Evolutionary conservation across 2,888 invertebrate species (phyloP).

Genomic region (Coecobrya sp.): DNA sequence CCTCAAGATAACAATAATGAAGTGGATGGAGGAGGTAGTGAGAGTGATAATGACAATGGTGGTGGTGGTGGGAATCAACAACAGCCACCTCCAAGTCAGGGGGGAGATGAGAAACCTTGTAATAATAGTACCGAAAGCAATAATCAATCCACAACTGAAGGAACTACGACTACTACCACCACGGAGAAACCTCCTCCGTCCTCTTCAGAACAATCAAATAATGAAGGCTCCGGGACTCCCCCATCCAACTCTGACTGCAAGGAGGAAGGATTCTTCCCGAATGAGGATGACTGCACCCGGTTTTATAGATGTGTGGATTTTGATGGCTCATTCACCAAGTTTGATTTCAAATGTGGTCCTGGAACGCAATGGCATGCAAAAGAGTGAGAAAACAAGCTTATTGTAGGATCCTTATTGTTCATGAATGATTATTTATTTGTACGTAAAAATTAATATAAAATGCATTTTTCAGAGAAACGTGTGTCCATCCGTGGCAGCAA

Average conservation of each 20-base stretch:
- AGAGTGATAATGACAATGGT: not conserved
- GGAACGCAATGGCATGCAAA: slow-evolving; percentile 84
- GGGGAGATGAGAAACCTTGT: slow-evolving; percentile 41
- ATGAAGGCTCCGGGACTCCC: slow-evolving; percentile 43
- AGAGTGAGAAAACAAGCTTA: slow-evolving; percentile 58
- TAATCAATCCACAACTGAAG: not conserved
- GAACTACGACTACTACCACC: slow-evolving; percentile 20
- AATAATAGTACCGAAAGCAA: slow-evolving; percentile 39
- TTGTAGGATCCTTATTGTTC: no score
- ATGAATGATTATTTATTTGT: no score
- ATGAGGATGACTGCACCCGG: slow-evolving; percentile 80
- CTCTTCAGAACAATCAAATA: slow-evolving; percentile 31
- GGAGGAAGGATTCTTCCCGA: slow-evolving; percentile 81
- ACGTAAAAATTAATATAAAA: no score
- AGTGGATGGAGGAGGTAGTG: slow-evolving; percentile 17
- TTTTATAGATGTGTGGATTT: slow-evolving; percentile 83
- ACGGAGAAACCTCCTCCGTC: slow-evolving; percentile 47
- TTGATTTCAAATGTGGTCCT: slow-evolving; percentile 84
- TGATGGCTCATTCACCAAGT: slow-evolving; percentile 81
- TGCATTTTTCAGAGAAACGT: slow-evolving; percentile 69
- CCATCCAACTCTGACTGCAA: slow-evolving; percentile 75
- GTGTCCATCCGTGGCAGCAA: slow-evolving; percentile 85
- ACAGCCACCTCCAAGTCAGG: slow-evolving; percentile 10
- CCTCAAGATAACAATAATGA: slow-evolving; percentile 57
- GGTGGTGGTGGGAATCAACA: not conserved